phyloP scores from a whole-genome alignment of 2,113 vertebrate species.

The Catharus minimus region DNA sequence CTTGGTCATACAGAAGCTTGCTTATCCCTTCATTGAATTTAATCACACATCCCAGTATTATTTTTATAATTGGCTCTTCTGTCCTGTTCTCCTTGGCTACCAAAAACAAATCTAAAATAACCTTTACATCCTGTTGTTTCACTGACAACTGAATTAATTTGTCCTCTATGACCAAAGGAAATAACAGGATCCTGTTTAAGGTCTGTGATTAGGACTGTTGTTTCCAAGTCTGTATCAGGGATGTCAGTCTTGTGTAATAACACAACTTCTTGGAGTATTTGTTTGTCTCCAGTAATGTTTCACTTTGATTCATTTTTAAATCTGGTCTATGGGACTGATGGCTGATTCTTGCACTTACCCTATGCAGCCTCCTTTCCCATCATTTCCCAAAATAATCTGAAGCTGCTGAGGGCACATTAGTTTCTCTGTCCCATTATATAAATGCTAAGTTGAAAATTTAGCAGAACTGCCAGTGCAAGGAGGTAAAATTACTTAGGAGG shows the following conservation, averaged over 20 bases:
- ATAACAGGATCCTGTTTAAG: not conserved
- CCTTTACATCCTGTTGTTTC: not conserved
- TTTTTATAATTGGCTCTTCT: slow-evolving; percentile 1
- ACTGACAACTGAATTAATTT: not conserved
- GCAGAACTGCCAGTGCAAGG: not conserved
- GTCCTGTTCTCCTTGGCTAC: not conserved
- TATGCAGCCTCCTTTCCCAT: not conserved
- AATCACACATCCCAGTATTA: not conserved
- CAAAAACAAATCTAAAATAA: not conserved
- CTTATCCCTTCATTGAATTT: not conserved
- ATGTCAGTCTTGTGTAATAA: not conserved
- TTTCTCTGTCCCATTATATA: not conserved
- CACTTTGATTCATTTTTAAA: not conserved
- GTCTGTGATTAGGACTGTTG: not conserved
- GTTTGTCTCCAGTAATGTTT: not conserved
- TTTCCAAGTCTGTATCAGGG: not conserved
- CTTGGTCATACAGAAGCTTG: not conserved
- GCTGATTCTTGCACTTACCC: not conserved
- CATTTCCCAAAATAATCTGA: not conserved
- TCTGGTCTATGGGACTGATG: not conserved
- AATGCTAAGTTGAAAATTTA: not conserved
- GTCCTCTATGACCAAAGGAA: not conserved
- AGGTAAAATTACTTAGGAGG: not conserved
- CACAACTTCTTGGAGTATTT: not conserved
- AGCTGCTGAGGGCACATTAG: not conserved